Evolutionary conservation across 2,113 vertebrate genomes (phyloP), one percentile per base, ranked within the genome.

Genomic region (Mormoops blainvillei): DNA sequence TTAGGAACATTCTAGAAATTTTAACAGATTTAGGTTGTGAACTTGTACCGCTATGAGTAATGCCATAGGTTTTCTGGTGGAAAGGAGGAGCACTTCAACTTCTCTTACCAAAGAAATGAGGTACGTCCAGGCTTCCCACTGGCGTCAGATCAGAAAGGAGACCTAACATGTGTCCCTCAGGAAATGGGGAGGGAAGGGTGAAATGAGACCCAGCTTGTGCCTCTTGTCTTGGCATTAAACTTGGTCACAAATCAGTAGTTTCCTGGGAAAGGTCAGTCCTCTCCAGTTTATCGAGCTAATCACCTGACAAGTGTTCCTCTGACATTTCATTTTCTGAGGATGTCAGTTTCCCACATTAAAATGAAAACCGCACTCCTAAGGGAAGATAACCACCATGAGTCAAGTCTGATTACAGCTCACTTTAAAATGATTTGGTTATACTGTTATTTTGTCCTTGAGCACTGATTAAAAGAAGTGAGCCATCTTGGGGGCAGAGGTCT

Each of bases 131-230:
- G 22, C 38, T 77, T 87, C 31, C 70, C 31, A 5, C 14, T 15
- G 43, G 26, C 0, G n/a, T 43, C 36, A 82, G 33, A 50, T 1
- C 4, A n/a, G 45, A 20, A 50, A 36, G 20, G 74, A 41, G n/a
- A 9, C 19, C 0, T 3, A n/a, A 1, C 2, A 4, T 9, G 14
- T n/a, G n/a, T 31, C 16, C 41, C 61, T 33, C 48, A 1, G 61
- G 50, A 76, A 48, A 8, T 4, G 7, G 0, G 7, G 4, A 43
- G 54, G 38, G 38, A 36, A 67, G 41, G 28, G 50, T 11, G 50
- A 56, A 0, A 2, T 1, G 19, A 38, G 3, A 3, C 1, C 9
- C 22, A 20, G 22, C 76, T n/a, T 24, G 2, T 0, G 28, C 4
- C 22, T n/a, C 58, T 26, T 3, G 70, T 43, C 28, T 19, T n/a